Base-by-base conservation (phyloP, 2,113 vertebrate genomes). In the Hypanus sabinus region DNA sequence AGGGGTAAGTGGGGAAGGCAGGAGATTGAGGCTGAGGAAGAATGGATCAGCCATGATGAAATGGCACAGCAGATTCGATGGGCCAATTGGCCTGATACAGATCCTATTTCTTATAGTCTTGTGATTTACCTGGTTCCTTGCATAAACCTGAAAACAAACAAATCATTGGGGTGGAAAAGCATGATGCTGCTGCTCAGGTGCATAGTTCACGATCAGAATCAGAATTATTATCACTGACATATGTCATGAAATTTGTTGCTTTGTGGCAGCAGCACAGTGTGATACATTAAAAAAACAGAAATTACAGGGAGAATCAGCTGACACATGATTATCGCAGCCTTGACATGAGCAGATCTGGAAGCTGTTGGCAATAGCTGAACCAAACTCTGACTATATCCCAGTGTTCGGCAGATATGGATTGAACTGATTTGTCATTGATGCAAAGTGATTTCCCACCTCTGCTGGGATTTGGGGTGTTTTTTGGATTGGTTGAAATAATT, bases 231-330 rank as follows among this genome's bases (percentile, higher is more conserved):
- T 46, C 46, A 46, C 4, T 46, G 46, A 46, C 46, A 46, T 24
- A 55, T 22, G 90, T 14, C 97, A 97, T 3, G 97, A 96, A 95
- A 97, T 68, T 24, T 46, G 46, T 46, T 1, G 46, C 46, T 46
- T 46, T 46, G 46, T 46, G 46, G 46, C 46, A 46, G 46, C 68
- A 46, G 65, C 36, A 97, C 27, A 98, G 97, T 95, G 98, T 98
- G 94, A 46, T 46, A 46, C 46, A 46, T 46, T 46, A 97, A 96
- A 0, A 98, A 97, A 0, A 97, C 97, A 1, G 98, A 96, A 98
- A 20, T 20, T 16, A 27, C 90, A 24, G 36, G 68, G 70, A 70
- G 79, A 30, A 75, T n/a, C 30, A n/a, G 6, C 9, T 18, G 33
- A 46, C 57, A 11, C 85, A n/a, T n/a, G 14, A 30, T 18, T 30